Evolutionary conservation across 2,888 invertebrate genomes (phyloP).

Genomic region (Tetragnatha montana): DNA sequence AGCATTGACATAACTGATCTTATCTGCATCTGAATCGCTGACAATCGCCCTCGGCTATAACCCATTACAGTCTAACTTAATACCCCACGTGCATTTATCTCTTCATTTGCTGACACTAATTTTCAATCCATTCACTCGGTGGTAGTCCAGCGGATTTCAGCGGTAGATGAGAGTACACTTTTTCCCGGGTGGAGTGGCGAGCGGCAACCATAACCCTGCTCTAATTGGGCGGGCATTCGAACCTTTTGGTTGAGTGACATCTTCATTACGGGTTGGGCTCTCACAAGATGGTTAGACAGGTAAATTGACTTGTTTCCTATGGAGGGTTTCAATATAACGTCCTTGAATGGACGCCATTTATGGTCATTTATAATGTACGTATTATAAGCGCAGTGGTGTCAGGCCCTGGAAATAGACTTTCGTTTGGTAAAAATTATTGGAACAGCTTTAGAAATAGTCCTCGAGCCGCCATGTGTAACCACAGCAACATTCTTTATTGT

Average conservation of each 20-base stretch:
- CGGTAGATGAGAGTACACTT: not conserved
- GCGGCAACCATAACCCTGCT: constrained; percentile 26
- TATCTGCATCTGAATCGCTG: too few species aligned
- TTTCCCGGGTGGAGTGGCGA: not conserved
- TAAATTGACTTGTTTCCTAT: constrained; percentile 2
- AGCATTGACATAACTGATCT: too few species aligned
- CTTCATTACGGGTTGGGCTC: constrained; percentile 55
- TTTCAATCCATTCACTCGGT: not conserved
- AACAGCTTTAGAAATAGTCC: too few species aligned
- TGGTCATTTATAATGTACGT: not conserved
- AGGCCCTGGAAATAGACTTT: too few species aligned
- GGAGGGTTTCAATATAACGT: too few species aligned
- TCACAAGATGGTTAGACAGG: not conserved
- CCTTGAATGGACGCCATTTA: not conserved
- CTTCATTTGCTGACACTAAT: not conserved
- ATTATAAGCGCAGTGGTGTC: too few species aligned
- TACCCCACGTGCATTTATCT: not conserved
- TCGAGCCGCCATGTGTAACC: too few species aligned
- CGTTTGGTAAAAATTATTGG: too few species aligned
- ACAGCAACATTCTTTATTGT: too few species aligned
- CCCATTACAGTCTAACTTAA: not conserved
- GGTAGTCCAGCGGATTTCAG: not conserved
- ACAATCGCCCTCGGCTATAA: not conserved
- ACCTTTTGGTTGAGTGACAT: constrained; percentile 43
- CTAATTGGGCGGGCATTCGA: constrained; percentile 59